Evolutionary conservation across 1,140 invertebrate genomes (phyloP).

Genomic region (Samia ricini): DNA sequence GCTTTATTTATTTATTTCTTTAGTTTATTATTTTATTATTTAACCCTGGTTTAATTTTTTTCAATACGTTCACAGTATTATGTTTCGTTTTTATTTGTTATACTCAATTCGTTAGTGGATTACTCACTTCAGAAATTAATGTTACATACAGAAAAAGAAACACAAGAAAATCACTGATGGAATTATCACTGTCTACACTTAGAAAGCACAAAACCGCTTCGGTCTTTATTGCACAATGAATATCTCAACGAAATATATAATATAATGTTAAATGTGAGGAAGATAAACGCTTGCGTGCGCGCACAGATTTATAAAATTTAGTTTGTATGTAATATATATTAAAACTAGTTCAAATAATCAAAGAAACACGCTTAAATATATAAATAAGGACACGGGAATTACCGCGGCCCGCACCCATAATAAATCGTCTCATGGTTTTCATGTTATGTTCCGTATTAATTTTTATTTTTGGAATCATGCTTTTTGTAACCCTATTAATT

Average conservation of each 20-base stretch:
- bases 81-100: slow-evolving; percentile 5
- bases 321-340: too few relatives aligned
- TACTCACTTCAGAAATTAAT: background rate
- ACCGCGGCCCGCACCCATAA: slow-evolving; percentile 60
- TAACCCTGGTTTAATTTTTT: slow-evolving; percentile 1
- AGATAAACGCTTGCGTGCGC: slow-evolving; percentile 19
- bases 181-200: slow-evolving; percentile 36
- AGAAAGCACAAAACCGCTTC: slow-evolving; percentile 32
- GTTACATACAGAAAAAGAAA: slow-evolving; percentile 4
- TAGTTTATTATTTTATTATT: slow-evolving; percentile 10
- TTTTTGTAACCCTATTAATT: too few relatives aligned
- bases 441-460: slow-evolving; percentile 42
- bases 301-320: background rate
- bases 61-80: slow-evolving; percentile 4
- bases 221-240: slow-evolving; percentile 7
- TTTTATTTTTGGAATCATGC: slow-evolving; percentile 56
- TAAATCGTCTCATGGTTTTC: slow-evolving; percentile 43
- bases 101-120: slow-evolving; percentile 11
- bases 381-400: slow-evolving; percentile 2
- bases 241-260: background rate
- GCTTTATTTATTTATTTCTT: slow-evolving; percentile 11
- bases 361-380: background rate
- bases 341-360: background rate
- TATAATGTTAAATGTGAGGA: too few relatives aligned
- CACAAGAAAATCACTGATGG: slow-evolving; percentile 32